Evolutionary conservation across 2,113 vertebrate species (phyloP), one percentile per base, ranked within the genome.

Genomic region (Gavia stellata): DNA sequence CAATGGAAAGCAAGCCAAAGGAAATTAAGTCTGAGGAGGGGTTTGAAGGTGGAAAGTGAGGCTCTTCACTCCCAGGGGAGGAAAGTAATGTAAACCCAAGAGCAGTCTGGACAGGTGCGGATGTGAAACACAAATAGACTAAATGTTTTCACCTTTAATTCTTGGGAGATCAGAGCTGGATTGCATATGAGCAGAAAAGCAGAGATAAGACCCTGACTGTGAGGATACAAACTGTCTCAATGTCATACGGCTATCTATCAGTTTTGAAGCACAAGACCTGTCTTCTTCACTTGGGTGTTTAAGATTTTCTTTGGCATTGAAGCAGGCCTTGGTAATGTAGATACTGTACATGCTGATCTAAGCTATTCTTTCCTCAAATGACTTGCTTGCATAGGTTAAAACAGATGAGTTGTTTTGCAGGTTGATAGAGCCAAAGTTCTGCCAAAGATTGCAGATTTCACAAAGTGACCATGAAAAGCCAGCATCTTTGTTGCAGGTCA

Each of bases 161-260:
- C 21, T 45, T 56, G 50, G 26, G 34, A 92, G 49, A 19, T 94
- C 55, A 50, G 53, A 44, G 17, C 25, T 86, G 53, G 23, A 25
- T 77, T 63, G 36, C 21, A n/a, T 45, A 1, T 7, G 50, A 89
- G 82, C 61, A 77, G 61, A 68, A 82, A 8, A 88, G 21, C 44
- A 63, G 81, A 93, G 78, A 4, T 44, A 42, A 87, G 21, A 62
- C 20, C 38, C 18, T 50, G 33, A 12, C 21, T 79, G 20, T 28
- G 52, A 59, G 47, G 31, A n/a, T 68, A 7, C 52, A 67, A 59
- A 53, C 8, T 53, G 4, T 20, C 63, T 84, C 42, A 36, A 0
- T 1, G 0, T 79, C 65, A 3, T 12, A 1, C 4, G 29, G 25
- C 15, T 55, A 2, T 17, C 33, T 23, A 0, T 55, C 34, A 29